These are phyloP conservation scores for Periplaneta americana DNA, from an alignment of 1,140 invertebrate species.

Conservation along the genomic window DNA sequence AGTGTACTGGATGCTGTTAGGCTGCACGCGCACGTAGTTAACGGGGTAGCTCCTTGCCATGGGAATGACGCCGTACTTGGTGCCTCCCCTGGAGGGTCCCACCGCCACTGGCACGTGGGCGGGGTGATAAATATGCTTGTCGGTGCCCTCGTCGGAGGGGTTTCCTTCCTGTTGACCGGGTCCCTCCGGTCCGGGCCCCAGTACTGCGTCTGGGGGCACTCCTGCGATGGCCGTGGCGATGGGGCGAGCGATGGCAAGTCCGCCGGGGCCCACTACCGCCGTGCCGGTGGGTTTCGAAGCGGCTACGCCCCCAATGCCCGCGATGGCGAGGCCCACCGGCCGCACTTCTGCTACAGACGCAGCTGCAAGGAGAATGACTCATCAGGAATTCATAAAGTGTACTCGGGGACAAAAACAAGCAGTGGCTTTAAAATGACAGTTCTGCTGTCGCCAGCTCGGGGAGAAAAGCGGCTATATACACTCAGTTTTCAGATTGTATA, in stretches of 20 bases:
- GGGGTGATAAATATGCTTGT: too few species aligned
- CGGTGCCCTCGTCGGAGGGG: neutral
- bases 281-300: constrained; percentile 59
- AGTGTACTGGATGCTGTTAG: neutral
- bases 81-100: neutral
- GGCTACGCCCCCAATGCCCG: constrained; percentile 55
- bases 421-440: too few species aligned
- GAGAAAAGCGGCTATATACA: too few species aligned
- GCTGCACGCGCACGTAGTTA: neutral
- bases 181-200: neutral
- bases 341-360: constrained; percentile 63
- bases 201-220: constrained; percentile 33
- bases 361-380: neutral
- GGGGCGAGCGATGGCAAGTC: constrained; percentile 58
- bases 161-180: neutral
- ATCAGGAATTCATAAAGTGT: too few species aligned
- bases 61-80: neutral
- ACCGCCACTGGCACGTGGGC: neutral
- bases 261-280: constrained; percentile 57
- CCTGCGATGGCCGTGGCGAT: constrained; percentile 65
- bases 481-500: too few species aligned
- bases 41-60: neutral
- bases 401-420: too few species aligned
- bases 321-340: constrained; percentile 52
- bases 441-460: too few species aligned